Base-by-base conservation (phyloP, 2,113 vertebrate genomes). In the Puma concolor region DNA sequence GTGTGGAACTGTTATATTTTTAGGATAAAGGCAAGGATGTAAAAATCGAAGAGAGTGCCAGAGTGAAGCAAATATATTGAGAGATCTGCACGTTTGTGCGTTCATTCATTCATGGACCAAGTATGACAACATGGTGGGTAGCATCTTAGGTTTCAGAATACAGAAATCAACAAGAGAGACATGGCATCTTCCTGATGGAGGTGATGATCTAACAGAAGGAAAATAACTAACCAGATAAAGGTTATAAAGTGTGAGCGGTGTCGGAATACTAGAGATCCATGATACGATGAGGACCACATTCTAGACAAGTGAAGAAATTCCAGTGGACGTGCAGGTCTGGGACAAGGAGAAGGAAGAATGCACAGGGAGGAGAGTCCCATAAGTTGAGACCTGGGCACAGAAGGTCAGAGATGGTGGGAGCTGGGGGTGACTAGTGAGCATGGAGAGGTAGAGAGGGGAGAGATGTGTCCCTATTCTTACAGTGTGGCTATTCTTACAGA, bases 1-100 rank as follows among this genome's bases (percentile, higher is more conserved):
- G 94, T 94, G 92, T 90, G 80, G 96, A 94, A 85, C 86, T 92
- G 96, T 95, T 97, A 88, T 95, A 97, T 97, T 96, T 98, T 96
- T 94, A 98, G 96, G 96, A 94, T 91, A 94, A 95, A 98, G 23
- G 84, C 76, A 96, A 90, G 91, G 90, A 96, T 54, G 52, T 83
- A 94, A 97, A 98, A 96, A 94, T 95, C 50, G n/a, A 88, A 88
- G 86, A 95, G 81, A 52, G 33, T 33, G 38, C 52, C 52, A 66
- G 57, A 76, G 74, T 29, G 27, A 74, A 91, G 52, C 29, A 90
- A 52, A 82, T 72, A 33, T 67, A 44, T 6, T 36, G 31, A 95
- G 54, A 94, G 36, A 88, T 16, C 44, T 64, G n/a, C 13, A 7
- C 7, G 29, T 44, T 80, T 82, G 38, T 85, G 14, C 41, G 11